phyloP scores from a whole-genome alignment of 2,888 invertebrate species.

The Boloria euphrosyne region DNA sequence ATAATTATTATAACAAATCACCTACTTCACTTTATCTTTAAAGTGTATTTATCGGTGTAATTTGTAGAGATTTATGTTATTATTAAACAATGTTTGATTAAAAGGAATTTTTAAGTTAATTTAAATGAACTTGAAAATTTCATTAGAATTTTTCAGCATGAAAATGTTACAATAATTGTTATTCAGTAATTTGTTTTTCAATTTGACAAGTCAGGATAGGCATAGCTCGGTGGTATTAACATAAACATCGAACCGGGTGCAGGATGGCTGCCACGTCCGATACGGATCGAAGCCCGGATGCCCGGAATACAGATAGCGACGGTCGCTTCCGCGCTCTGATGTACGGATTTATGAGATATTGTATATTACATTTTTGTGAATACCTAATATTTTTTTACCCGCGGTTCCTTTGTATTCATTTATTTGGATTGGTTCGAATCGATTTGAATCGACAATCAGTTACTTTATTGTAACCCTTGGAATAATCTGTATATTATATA shows the following conservation, averaged over 20 bases:
- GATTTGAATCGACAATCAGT: no score
- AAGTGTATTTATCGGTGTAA: no score
- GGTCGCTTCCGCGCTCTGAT: slow-evolving; percentile 31
- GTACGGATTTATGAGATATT: slow-evolving; percentile 27
- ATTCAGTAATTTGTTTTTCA: background rate
- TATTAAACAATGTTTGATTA: no score
- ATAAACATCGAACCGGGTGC: slow-evolving; percentile 14
- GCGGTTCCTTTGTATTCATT: no score
- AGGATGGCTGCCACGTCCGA: slow-evolving; percentile 24
- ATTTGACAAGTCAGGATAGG: background rate
- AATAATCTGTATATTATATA: no score
- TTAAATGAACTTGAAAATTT: no score
- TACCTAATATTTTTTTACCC: background rate
- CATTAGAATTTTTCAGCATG: background rate
- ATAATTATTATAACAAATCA: no score
- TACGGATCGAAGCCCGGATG: slow-evolving; percentile 35
- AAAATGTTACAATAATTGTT: background rate
- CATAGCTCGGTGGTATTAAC: slow-evolving; percentile 5
- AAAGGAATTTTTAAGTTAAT: no score
- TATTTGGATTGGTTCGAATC: no score
- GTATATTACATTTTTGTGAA: slow-evolving; percentile 1
- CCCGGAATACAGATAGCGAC: slow-evolving; percentile 33
- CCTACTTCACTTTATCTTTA: no score
- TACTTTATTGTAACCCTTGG: no score
- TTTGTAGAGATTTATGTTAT: no score